Evolutionary conservation across 2,113 vertebrate species (phyloP).

Genomic region (Girardinichthys multiradiatus): DNA sequence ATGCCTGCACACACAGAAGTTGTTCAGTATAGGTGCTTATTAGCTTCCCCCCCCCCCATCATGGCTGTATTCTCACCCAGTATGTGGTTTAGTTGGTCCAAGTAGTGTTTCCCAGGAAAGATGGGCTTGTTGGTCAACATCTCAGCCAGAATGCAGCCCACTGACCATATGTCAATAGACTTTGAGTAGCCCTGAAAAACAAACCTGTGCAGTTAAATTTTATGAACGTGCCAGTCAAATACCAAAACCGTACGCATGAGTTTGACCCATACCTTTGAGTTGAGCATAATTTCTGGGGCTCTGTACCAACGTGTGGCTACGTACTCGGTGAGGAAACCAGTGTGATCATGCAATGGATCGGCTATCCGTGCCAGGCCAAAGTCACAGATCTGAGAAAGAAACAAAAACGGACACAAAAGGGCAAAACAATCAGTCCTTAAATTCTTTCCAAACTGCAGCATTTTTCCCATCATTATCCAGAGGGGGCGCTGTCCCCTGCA

Average conservation of each 20-base stretch:
- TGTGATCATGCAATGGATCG: constrained; percentile 91
- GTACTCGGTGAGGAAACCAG: constrained; percentile 90
- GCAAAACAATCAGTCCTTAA: background rate
- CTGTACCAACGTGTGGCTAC: constrained; percentile 94
- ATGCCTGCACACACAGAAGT: constrained; percentile 72
- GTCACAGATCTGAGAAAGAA: constrained; percentile 85
- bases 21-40: background rate
- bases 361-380: constrained; percentile 90
- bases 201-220: constrained; percentile 5
- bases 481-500: too few relatives aligned
- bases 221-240: background rate
- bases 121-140: constrained; percentile 91
- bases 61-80: constrained; percentile 74
- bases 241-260: background rate
- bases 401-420: background rate
- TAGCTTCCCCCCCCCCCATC: background rate
- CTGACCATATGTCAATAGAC: constrained; percentile 93
- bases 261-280: constrained; percentile 83
- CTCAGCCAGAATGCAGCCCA: constrained; percentile 92
- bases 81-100: constrained; percentile 93
- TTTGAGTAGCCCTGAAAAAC: constrained; percentile 87
- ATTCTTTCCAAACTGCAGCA: background rate
- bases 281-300: constrained; percentile 93
- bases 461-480: background rate
- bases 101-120: constrained; percentile 92